A percentile compares a stretch with the other conserved stretches of the same genome.
Evolutionary conservation across 1,140 invertebrate species (phyloP).

Genomic region (Drosophila pallidifrons): DNA sequence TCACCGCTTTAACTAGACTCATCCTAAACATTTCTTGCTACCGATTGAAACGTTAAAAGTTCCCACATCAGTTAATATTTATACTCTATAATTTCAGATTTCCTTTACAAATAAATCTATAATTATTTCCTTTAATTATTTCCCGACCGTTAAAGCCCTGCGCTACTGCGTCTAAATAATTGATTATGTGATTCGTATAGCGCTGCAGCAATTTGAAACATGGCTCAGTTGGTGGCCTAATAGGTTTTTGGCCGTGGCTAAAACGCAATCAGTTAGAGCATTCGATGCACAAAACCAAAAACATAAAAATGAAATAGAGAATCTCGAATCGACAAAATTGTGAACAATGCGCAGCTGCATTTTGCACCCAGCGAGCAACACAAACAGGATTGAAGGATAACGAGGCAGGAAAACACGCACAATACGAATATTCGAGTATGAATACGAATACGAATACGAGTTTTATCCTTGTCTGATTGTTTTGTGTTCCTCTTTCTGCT

Average conservation of each 20-base stretch:
- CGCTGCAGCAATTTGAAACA: conserved; percentile 22
- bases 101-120: conserved; percentile 5
- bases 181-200: conserved; percentile 41
- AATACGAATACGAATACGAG: conserved; percentile 2
- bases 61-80: background rate
- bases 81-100: background rate
- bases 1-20: no score
- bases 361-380: conserved; percentile 30
- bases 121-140: conserved; percentile 10
- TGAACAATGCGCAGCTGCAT: conserved; percentile 51
- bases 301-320: background rate
- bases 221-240: conserved; percentile 54
- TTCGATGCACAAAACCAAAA: background rate
- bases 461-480: conserved; percentile 47
- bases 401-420: conserved; percentile 28
- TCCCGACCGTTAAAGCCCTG: conserved; percentile 5
- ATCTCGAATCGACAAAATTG: conserved; percentile 2
- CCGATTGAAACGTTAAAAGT: background rate
- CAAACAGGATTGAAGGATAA: conserved; percentile 68
- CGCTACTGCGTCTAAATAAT: conserved; percentile 24
- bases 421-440: conserved; percentile 41
- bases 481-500: background rate
- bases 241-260: conserved; percentile 41
- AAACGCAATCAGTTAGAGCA: conserved; percentile 23
- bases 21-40: no score